phyloP scores from a whole-genome alignment of 2,888 invertebrate species.

The Caenorhabditis sp. region DNA sequence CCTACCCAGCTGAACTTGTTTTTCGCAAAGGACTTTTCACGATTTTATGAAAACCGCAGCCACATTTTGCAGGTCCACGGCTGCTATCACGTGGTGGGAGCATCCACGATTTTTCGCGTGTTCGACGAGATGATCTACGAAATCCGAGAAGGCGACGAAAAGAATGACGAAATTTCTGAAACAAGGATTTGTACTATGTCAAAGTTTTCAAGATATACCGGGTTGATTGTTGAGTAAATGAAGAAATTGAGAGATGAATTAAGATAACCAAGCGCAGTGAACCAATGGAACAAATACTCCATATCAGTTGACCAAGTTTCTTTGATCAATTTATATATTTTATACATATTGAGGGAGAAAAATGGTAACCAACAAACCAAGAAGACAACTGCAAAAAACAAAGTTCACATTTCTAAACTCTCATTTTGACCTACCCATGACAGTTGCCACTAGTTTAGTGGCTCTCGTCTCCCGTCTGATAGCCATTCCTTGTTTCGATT shows the following conservation, averaged over 20 bases:
- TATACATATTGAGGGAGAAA: slow-evolving; percentile 73
- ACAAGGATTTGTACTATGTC: slow-evolving; percentile 1
- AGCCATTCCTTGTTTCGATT: slow-evolving; percentile 70
- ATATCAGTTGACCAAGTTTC: slow-evolving; percentile 59
- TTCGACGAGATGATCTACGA: slow-evolving; percentile 50
- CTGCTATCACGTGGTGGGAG: slow-evolving; percentile 54
- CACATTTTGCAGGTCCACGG: slow-evolving; percentile 56
- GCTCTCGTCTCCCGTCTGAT: slow-evolving; percentile 70
- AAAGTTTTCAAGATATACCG: slow-evolving; percentile 32
- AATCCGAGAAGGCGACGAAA: slow-evolving; percentile 68
- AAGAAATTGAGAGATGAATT: slow-evolving; percentile 74
- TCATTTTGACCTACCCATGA: slow-evolving; percentile 70
- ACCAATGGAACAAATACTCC: slow-evolving; percentile 61
- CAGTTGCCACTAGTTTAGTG: slow-evolving; percentile 73
- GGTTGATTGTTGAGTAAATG: slow-evolving; percentile 74
- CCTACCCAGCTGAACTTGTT: slow-evolving; percentile 52
- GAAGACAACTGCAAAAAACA: slow-evolving; percentile 73
- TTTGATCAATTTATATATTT: slow-evolving; percentile 65
- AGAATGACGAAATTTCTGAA: slow-evolving; percentile 69
- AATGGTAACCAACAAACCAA: slow-evolving; percentile 75
- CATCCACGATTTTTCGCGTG: slow-evolving; percentile 67
- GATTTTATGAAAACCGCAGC: slow-evolving; percentile 62
- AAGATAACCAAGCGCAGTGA: slow-evolving; percentile 72
- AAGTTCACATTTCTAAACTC: background rate
- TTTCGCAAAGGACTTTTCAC: slow-evolving; percentile 52